Base-by-base conservation (phyloP, 2,888 invertebrate genomes). In the Ischnus inquisitorius region DNA sequence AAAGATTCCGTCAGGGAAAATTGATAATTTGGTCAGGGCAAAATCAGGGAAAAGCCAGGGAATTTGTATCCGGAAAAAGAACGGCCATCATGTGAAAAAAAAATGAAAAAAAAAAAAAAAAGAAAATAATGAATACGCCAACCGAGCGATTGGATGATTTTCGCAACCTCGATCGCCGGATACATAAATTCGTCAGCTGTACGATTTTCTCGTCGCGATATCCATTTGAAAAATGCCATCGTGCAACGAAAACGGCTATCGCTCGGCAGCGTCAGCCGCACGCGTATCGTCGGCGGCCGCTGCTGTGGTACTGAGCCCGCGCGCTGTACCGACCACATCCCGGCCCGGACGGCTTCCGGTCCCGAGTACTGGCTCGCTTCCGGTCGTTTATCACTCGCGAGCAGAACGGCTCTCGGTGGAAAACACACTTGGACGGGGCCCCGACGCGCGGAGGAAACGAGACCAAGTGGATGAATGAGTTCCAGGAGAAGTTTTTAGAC, bases 371-470 rank as follows among this genome's bases (percentile, higher is more conserved):
- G 89, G 89, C 88, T 92, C 90, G 90, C 92, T 92, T 92, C 92
- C 92, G 91, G 90, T 88, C 92, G 91, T 91, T 91, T 91, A 91
- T 91, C 91, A 91, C 88, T 81, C 86, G 85, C 86, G 82, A 86
- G 86, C 80, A 28, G 62, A 81, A 85, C 84, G 84, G 85, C 82
- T 81, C 82, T 81, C 85, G 68, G 25, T 78, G 81, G 57, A 84
- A 77, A 81, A 83, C 83, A 71, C 74, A 82, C 75, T 74, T 69
- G 81, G 77, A 83, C 80, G 74, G 82, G 79, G 77, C 79, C 72
- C 34, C 69, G 81, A 82, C 71, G 79, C 71, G 51, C 71, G 76
- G 79, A 84, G 84, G 78, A 82, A 82, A 82, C 82, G 75, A 82
- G 82, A 82, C 85, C 85, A 84, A 84, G 82, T 79, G 84, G 79